These are phyloP conservation scores for Lasius fuliginosus DNA, from an alignment of 2,888 invertebrate species.

Conservation along the genomic window DNA sequence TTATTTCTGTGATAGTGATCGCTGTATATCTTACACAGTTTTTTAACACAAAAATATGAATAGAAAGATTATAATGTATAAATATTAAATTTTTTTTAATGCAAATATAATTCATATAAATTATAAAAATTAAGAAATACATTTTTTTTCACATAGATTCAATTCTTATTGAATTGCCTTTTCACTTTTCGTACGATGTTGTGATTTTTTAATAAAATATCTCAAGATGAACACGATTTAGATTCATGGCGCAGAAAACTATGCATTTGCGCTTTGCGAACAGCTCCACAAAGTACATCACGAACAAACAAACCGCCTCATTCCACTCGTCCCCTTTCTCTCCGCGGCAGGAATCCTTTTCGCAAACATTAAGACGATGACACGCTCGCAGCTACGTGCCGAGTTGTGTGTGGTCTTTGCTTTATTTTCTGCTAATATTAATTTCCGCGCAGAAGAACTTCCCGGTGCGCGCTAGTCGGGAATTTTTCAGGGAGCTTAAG, in stretches of 20 bases:
- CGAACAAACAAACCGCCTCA: constrained; percentile 52
- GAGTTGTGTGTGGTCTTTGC: constrained; percentile 48
- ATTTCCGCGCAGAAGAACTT: constrained; percentile 56
- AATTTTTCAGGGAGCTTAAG: constrained; percentile 44
- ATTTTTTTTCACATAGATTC: not conserved
- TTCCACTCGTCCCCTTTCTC: constrained; percentile 25
- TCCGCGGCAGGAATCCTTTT: constrained; percentile 46
- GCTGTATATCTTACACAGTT: not conserved
- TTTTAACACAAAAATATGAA: not conserved
- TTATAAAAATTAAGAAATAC: not conserved
- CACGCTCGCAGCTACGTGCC: constrained; percentile 52
- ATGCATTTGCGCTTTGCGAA: constrained; percentile 42
- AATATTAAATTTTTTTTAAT: not conserved
- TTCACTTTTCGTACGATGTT: not conserved
- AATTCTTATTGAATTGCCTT: not conserved
- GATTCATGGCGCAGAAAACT: constrained; percentile 30
- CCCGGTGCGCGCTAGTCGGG: constrained; percentile 39
- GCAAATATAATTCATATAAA: not conserved
- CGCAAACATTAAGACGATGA: constrained; percentile 58
- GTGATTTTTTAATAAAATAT: not conserved
- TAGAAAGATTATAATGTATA: not conserved
- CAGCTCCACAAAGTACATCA: constrained; percentile 41
- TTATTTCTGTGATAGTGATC: constrained; percentile 1
- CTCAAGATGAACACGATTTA: not conserved
- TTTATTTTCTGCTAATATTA: constrained; percentile 57